phyloP scores from a whole-genome alignment of 2,113 vertebrate species.

The Oenanthe melanoleuca region DNA sequence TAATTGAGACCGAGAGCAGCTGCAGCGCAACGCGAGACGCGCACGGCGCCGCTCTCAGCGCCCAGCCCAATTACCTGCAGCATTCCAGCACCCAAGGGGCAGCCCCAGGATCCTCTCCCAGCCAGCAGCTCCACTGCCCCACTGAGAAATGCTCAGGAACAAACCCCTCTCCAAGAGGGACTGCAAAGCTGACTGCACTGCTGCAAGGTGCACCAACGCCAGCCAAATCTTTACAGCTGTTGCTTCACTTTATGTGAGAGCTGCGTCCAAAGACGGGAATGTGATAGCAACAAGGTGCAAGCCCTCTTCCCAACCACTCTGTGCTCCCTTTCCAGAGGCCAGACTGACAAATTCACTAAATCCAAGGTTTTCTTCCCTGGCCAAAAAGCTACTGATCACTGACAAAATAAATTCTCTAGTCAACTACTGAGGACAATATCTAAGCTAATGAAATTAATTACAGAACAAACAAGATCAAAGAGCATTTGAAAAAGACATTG shows the following conservation, averaged over 20 bases:
- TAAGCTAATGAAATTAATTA: not conserved
- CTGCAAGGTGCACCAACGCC: conserved; percentile 59
- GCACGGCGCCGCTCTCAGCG: conserved; percentile 64
- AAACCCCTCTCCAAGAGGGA: conserved; percentile 55
- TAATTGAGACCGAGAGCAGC: conserved; percentile 83
- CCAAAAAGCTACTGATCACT: not conserved
- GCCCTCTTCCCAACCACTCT: not conserved
- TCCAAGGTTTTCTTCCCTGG: not conserved
- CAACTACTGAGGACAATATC: not conserved
- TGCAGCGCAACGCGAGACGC: conserved; percentile 82
- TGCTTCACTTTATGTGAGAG: conserved; percentile 66
- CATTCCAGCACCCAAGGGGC: conserved; percentile 63
- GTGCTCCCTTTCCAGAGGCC: conserved; percentile 12
- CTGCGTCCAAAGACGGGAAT: conserved; percentile 69
- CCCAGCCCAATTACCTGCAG: conserved; percentile 84
- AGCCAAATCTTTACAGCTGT: conserved; percentile 73
- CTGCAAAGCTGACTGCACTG: conserved; percentile 66
- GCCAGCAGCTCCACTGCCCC: conserved; percentile 62
- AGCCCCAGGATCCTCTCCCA: conserved; percentile 53
- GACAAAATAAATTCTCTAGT: not conserved
- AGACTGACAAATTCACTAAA: conserved; percentile 21
- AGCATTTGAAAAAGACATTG: not conserved
- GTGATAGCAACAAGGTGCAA: conserved; percentile 49
- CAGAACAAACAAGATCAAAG: not conserved
- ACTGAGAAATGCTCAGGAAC: conserved; percentile 54